These are phyloP conservation scores for Protaetia brevitarsis DNA, from an alignment of 1,140 invertebrate species.

Conservation along the genomic window DNA sequence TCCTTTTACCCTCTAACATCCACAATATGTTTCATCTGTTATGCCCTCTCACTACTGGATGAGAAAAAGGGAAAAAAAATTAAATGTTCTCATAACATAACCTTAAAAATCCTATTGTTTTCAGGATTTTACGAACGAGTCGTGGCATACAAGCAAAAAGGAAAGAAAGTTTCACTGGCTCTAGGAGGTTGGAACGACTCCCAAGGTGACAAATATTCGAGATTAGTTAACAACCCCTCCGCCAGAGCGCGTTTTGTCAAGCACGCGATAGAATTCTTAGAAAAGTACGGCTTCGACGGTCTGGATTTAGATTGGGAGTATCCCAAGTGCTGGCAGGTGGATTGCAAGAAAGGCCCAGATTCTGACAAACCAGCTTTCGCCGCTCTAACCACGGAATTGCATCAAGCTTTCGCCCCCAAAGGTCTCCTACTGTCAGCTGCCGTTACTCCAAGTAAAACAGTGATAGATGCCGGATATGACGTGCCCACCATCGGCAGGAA, in stretches of 20 bases:
- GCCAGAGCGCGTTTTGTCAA: slow-evolving; percentile 69
- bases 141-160: slow-evolving; percentile 71
- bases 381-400: slow-evolving; percentile 69
- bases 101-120: not conserved
- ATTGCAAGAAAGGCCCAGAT: slow-evolving; percentile 77
- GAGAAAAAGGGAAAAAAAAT: too few relatives aligned
- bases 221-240: slow-evolving; percentile 70
- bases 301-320: slow-evolving; percentile 91
- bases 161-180: slow-evolving; percentile 78
- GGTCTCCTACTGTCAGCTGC: slow-evolving; percentile 77
- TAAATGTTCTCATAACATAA: not conserved
- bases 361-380: slow-evolving; percentile 80
- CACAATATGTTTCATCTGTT: too few relatives aligned
- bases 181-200: slow-evolving; percentile 91
- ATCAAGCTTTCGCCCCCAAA: slow-evolving; percentile 66
- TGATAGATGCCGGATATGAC: slow-evolving; percentile 82
- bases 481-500: slow-evolving; percentile 67
- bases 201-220: slow-evolving; percentile 79
- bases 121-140: slow-evolving; percentile 80
- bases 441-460: slow-evolving; percentile 83
- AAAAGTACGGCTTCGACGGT: slow-evolving; percentile 82
- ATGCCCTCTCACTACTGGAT: too few relatives aligned
- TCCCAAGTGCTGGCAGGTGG: slow-evolving; percentile 83
- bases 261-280: slow-evolving; percentile 72
- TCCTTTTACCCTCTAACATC: too few relatives aligned